Conservation (phyloP, 1,140 invertebrate genomes). For the Maconellicoccus hirsutus region DNA sequence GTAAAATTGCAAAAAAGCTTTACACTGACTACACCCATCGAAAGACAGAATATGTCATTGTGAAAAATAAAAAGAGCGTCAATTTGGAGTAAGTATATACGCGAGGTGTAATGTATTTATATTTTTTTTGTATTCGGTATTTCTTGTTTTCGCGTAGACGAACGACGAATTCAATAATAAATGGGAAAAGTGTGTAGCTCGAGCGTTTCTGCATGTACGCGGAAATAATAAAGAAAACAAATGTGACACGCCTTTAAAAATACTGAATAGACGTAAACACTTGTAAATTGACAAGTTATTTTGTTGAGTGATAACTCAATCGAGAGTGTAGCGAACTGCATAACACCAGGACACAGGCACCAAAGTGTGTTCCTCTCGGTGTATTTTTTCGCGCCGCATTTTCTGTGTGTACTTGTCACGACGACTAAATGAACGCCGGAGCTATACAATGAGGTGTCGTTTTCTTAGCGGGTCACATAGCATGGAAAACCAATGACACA, state of each 20-base stretch:
- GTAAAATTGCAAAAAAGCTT: too few relatives aligned
- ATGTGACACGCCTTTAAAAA: constrained; percentile 20
- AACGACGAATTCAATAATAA: constrained; percentile 7
- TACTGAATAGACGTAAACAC: constrained; percentile 21
- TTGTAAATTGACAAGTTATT: constrained; percentile 22
- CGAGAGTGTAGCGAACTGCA: background rate
- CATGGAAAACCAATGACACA: background rate
- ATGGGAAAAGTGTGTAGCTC: background rate
- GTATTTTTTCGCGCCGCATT: too few relatives aligned
- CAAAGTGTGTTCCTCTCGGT: too few relatives aligned
- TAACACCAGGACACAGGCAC: too few relatives aligned
- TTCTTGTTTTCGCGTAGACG: too few relatives aligned
- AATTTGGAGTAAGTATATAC: too few relatives aligned
- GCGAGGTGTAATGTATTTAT: too few relatives aligned
- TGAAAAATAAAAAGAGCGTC: too few relatives aligned
- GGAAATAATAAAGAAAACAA: constrained; percentile 21
- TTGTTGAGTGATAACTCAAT: constrained; percentile 22
- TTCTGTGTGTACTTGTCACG: background rate
- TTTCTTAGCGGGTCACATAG: too few relatives aligned
- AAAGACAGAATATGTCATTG: too few relatives aligned
- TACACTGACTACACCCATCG: too few relatives aligned
- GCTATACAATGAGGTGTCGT: background rate
- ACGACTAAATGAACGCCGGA: background rate
- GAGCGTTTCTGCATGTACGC: background rate
- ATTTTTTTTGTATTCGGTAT: too few relatives aligned